A percentile compares a stretch with the other conserved stretches of the same genome.
phyloP scores from a whole-genome alignment of 2,888 invertebrate genomes.

The Drosophila imparisetae region DNA sequence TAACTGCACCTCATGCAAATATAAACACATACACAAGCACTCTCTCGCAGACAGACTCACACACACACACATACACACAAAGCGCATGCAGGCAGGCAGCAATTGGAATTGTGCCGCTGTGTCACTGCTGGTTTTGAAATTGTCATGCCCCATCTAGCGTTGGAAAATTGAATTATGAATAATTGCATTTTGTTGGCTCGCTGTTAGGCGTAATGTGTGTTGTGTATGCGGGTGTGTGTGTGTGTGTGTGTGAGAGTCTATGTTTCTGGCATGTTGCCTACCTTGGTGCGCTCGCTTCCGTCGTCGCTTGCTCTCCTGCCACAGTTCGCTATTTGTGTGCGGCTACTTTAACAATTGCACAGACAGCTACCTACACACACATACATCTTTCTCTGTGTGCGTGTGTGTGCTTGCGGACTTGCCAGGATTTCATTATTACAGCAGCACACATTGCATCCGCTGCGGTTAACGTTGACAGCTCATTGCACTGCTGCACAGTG shows the following conservation, averaged over 20 bases:
- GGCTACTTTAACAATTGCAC: slow-evolving; percentile 35
- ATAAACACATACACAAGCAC: slow-evolving; percentile 9
- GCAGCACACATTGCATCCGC: slow-evolving; percentile 50
- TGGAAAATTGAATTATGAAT: slow-evolving; percentile 78
- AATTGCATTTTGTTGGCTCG: slow-evolving; percentile 67
- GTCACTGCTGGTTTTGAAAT: slow-evolving; percentile 61
- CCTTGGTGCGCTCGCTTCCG: slow-evolving; percentile 49
- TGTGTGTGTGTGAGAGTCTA: background rate
- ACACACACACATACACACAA: slow-evolving; percentile 1
- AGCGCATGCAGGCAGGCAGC: slow-evolving; percentile 13
- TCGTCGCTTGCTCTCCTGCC: background rate
- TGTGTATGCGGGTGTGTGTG: background rate
- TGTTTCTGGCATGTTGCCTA: slow-evolving; percentile 48
- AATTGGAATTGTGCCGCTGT: slow-evolving; percentile 46
- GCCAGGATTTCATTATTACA: slow-evolving; percentile 44
- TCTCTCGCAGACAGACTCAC: background rate
- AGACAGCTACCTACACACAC: slow-evolving; percentile 1
- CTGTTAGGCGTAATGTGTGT: background rate
- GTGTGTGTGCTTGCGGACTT: slow-evolving; percentile 40
- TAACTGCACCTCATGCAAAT: slow-evolving; percentile 54
- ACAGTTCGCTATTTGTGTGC: slow-evolving; percentile 21
- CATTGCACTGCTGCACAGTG: slow-evolving; percentile 29
- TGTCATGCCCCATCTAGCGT: slow-evolving; percentile 69
- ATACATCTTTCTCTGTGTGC: background rate
- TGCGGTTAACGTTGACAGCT: slow-evolving; percentile 62